phyloP scores from a whole-genome alignment of 2,888 invertebrate genomes.

The Ptilodon capucinus region DNA sequence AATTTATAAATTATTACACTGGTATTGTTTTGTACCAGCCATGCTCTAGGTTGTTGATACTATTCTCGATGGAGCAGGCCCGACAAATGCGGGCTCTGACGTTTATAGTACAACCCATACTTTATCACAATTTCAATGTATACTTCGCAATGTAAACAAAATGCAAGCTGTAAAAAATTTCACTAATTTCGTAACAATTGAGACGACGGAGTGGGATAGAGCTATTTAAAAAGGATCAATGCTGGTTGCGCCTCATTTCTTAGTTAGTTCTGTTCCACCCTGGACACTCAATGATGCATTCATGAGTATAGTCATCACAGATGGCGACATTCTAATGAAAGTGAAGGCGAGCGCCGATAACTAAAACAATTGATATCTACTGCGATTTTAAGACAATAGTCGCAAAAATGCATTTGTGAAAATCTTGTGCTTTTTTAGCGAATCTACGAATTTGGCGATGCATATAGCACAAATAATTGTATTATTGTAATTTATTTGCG shows the following conservation, averaged over 20 bases:
- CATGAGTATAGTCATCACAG: no score
- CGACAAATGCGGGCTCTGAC: neutral
- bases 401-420: neutral
- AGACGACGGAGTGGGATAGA: neutral
- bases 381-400: neutral
- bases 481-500: neutral
- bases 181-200: no score
- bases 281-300: neutral
- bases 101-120: conserved; percentile 4
- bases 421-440: neutral
- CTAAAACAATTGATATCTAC: neutral
- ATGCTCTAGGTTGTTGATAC: conserved; percentile 13
- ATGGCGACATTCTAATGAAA: no score
- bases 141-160: neutral
- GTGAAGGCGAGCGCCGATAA: neutral
- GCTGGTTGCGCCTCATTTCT: no score
- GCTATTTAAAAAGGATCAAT: neutral
- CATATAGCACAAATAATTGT: no score
- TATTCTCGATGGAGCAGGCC: conserved; percentile 2
- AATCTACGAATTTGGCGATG: no score
- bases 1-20: conserved; percentile 3
- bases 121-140: neutral
- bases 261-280: neutral
- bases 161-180: neutral
- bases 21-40: conserved; percentile 21